These are phyloP conservation scores for Hemibagrus wyckioides DNA, from an alignment of 2,113 vertebrate species.

Conservation along the genomic window DNA sequence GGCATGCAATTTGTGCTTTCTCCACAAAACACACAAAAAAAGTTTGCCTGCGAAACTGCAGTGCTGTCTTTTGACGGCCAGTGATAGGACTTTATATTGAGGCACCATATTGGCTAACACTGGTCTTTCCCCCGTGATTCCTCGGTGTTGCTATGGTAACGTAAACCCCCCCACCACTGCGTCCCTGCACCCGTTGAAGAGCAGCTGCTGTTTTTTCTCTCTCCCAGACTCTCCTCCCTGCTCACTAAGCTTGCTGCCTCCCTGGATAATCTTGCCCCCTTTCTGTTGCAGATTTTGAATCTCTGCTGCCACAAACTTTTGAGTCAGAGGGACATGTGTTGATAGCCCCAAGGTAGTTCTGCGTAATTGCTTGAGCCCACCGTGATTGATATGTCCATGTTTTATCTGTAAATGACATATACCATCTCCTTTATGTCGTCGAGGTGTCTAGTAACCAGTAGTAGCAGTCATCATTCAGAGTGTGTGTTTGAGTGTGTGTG, in stretches of 20 bases:
- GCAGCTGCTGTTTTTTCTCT: constrained; percentile 68
- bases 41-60: constrained; percentile 60
- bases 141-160: constrained; percentile 78
- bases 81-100: constrained; percentile 63
- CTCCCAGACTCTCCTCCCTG: constrained; percentile 66
- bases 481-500: constrained; percentile 21
- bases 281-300: constrained; percentile 99
- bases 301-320: constrained; percentile 99
- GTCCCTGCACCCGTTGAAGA: constrained; percentile 74
- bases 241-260: constrained; percentile 61
- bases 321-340: constrained; percentile 99
- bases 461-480: constrained; percentile 17
- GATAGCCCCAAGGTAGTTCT: constrained; percentile 99
- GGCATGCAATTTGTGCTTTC: not conserved
- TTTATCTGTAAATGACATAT: constrained; percentile 12
- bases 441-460: constrained; percentile 11
- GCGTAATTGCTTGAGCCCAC: constrained; percentile 70
- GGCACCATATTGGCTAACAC: constrained; percentile 91
- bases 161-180: constrained; percentile 62
- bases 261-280: constrained; percentile 91
- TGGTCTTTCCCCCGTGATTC: constrained; percentile 73
- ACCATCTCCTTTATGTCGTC: constrained; percentile 6
- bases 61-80: constrained; percentile 47
- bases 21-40: constrained; percentile 23
- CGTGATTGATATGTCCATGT: constrained; percentile 34